Evolutionary conservation across 2,113 vertebrate species (phyloP).

Genomic region (Cyrtonyx montezumae): DNA sequence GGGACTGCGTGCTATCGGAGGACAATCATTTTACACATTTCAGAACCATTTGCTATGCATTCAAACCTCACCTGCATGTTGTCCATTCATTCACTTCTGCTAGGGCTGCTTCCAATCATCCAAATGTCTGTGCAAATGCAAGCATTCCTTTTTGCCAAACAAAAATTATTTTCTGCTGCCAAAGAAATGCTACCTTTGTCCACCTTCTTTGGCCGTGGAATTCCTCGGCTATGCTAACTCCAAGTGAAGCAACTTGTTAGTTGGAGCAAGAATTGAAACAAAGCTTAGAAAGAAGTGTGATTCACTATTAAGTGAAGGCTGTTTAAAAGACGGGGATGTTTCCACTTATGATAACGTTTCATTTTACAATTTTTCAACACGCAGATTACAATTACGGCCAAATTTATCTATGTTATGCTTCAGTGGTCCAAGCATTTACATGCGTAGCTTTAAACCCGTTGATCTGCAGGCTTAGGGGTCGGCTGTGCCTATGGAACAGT

Average conservation of each 20-base stretch:
- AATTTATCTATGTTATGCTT: not conserved
- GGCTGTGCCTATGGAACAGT: not conserved
- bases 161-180: slow-evolving; percentile 1
- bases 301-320: not conserved
- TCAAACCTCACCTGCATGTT: not conserved
- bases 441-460: not conserved
- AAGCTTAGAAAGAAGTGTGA: not conserved
- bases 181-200: not conserved
- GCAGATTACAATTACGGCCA: not conserved
- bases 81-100: not conserved
- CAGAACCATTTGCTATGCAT: not conserved
- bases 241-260: not conserved
- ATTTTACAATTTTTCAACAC: slow-evolving; percentile 9
- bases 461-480: not conserved
- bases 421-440: not conserved
- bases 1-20: not conserved
- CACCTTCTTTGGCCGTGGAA: not conserved
- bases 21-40: not conserved
- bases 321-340: slow-evolving; percentile 15
- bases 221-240: not conserved
- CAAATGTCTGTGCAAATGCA: not conserved
- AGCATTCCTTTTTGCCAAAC: not conserved
- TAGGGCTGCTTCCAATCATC: not conserved
- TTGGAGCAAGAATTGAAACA: not conserved
- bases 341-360: not conserved